phyloP scores from a whole-genome alignment of 2,797 vertebrate species.

The Triplophysa yarkandensis region DNA sequence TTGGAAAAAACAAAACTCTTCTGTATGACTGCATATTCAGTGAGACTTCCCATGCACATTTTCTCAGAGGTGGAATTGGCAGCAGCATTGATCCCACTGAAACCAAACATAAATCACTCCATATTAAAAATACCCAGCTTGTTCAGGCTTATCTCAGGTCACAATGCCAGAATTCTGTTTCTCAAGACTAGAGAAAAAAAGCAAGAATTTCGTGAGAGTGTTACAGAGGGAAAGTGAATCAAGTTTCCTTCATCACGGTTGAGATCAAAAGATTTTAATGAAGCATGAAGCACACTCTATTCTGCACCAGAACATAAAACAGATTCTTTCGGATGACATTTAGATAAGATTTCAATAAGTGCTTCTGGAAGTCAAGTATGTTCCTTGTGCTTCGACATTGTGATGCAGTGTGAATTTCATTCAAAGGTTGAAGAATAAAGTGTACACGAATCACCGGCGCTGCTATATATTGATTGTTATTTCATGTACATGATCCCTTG shows the following conservation, averaged over 20 bases:
- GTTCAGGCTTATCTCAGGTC: neutral
- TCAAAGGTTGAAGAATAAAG: neutral
- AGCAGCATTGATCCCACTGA: neutral
- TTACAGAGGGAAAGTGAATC: neutral
- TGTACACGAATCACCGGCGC: neutral
- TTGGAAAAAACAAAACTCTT: slow-evolving; percentile 49
- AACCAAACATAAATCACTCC: neutral
- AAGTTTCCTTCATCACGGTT: no score
- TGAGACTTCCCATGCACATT: slow-evolving; percentile 7
- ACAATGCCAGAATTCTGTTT: neutral
- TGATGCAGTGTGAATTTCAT: neutral
- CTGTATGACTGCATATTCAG: slow-evolving; percentile 53
- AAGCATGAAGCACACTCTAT: neutral
- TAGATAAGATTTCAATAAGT: neutral
- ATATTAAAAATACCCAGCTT: neutral
- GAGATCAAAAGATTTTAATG: no score
- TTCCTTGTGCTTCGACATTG: neutral
- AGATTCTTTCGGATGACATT: no score
- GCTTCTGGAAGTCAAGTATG: neutral
- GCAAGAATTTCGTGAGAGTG: neutral
- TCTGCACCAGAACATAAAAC: neutral
- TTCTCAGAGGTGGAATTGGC: neutral
- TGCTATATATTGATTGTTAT: neutral
- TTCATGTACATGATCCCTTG: slow-evolving; percentile 6
- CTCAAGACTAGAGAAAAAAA: neutral